phyloP scores from a whole-genome alignment of 2,888 invertebrate genomes.

The Scrobipalpa atriplicella region DNA sequence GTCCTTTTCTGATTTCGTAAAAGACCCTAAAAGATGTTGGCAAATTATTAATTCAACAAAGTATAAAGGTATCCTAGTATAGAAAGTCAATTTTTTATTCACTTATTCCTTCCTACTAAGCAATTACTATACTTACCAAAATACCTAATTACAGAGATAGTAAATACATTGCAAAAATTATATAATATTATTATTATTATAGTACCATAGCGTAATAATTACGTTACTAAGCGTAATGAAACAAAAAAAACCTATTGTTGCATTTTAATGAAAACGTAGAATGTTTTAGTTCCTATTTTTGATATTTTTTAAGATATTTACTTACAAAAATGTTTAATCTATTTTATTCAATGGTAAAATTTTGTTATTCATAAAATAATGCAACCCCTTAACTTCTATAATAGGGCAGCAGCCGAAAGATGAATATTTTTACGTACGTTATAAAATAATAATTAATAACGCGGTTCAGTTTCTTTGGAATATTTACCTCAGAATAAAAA shows the following conservation, averaged over 20 bases:
- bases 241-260: constrained; percentile 26
- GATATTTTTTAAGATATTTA: constrained; percentile 1
- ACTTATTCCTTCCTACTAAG: constrained; percentile 76
- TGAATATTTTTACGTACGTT: no score
- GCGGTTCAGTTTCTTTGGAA: no score
- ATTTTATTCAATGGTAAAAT: no score
- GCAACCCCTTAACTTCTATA: no score
- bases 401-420: no score
- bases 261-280: constrained; percentile 25
- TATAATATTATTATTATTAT: constrained; percentile 52
- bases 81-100: constrained; percentile 75
- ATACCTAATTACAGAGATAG: constrained; percentile 71
- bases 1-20: no score
- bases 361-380: no score
- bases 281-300: constrained; percentile 11
- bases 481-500: no score
- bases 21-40: background rate
- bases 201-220: constrained; percentile 45
- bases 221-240: constrained; percentile 34
- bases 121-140: constrained; percentile 74
- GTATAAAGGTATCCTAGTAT: constrained; percentile 43
- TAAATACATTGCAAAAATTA: constrained; percentile 61
- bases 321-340: background rate
- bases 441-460: no score
- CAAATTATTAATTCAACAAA: background rate